Evolutionary conservation across 2,797 vertebrate species (phyloP), one percentile per base, ranked within the genome.

Genomic region (Pogoniulus pusillus): DNA sequence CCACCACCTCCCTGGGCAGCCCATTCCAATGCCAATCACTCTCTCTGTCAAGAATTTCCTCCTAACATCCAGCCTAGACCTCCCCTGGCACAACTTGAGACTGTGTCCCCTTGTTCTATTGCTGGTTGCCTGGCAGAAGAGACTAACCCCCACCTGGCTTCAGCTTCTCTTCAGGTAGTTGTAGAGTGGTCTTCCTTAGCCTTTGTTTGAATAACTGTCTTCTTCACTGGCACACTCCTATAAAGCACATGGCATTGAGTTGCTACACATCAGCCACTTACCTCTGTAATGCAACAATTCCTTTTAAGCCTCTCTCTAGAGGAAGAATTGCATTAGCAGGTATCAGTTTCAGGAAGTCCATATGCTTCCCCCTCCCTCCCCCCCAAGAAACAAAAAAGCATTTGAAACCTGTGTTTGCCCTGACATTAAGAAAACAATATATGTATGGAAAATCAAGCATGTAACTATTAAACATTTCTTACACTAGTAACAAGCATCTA

Each of bases 161-260:
- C n/a, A n/a, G n/a, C n/a, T n/a, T n/a, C n/a, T n/a, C n/a, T n/a
- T n/a, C n/a, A n/a, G n/a, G n/a, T n/a, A 37, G 37, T 37, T 12
- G 9, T 41, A 41, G 17, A 85, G n/a, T 17, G 19, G 8, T 45
- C 63, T 68, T 88, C 49, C 20, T 11, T 64, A 62, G 43, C 27
- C 39, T 78, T 7, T 22, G 13, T 78, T 92, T 71, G 51, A 90
- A 64, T 37, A 76, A 60, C 13, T 49, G 22, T 69, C 74, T 39
- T 91, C 86, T 86, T 80, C 30, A 93, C 63, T 87, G 39, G 43
- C 37, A 45, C 14, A 23, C 20, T 86, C 68, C 39, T 43, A 49
- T 5, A 65, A 39, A 1, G 4, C 1, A 1, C 10, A 7, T 1
- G 5, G n/a, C 69, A 80, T 6, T 30, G 37, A 76, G 49, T 20